phyloP scores from a whole-genome alignment of 2,797 vertebrate genomes.

The Protosalanx chinensis region DNA sequence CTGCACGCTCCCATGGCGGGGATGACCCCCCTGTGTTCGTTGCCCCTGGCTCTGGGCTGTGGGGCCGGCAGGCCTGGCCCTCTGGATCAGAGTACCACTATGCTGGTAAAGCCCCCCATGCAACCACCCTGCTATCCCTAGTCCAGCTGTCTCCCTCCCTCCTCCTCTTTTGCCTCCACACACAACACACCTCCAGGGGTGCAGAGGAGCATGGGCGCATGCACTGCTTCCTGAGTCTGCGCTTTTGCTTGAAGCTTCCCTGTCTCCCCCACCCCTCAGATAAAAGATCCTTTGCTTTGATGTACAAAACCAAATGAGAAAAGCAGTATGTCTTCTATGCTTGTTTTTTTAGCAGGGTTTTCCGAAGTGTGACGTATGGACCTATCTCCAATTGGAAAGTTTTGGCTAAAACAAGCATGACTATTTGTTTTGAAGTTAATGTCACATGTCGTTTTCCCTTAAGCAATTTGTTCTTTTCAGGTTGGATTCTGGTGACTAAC shows the following conservation, averaged over 20 bases:
- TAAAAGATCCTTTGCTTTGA: not conserved
- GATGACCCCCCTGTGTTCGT: constrained; percentile 83
- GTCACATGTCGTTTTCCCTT: not conserved
- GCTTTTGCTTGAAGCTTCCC: constrained; percentile 47
- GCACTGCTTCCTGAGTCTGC: constrained; percentile 59
- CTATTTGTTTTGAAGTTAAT: not conserved
- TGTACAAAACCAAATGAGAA: not conserved
- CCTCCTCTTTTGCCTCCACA: not conserved
- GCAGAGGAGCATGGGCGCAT: constrained; percentile 83
- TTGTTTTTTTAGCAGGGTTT: no score
- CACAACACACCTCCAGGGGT: constrained; percentile 58
- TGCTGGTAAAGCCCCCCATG: constrained; percentile 82
- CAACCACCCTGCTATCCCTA: constrained; percentile 16
- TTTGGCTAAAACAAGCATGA: no score
- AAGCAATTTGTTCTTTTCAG: constrained; percentile 30
- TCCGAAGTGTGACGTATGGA: no score
- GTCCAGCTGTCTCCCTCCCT: constrained; percentile 69
- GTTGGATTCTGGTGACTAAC: constrained; percentile 13
- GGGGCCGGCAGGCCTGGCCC: constrained; percentile 83
- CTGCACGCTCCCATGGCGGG: constrained; percentile 87
- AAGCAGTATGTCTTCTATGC: no score
- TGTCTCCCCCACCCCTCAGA: not conserved
- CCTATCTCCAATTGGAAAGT: no score
- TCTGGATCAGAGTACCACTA: constrained; percentile 86
- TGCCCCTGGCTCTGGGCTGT: constrained; percentile 84